phyloP scores from a whole-genome alignment of 2,797 vertebrate species.

The Channallabes apus region DNA sequence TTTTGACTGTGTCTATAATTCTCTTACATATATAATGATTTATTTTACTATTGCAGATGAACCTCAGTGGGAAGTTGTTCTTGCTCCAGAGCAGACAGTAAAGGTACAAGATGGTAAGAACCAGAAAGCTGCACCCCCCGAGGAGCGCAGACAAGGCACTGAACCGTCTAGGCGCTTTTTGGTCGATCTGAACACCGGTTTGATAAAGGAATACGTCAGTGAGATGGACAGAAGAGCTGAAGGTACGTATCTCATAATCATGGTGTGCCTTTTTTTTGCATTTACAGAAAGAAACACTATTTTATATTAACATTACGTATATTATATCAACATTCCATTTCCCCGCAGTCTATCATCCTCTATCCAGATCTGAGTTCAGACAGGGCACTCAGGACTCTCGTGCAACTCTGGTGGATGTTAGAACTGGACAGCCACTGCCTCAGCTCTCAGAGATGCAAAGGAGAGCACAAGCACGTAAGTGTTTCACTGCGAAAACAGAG shows the following conservation, averaged over 20 bases:
- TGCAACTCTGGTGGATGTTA: slow-evolving; percentile 42
- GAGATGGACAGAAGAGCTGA: slow-evolving; percentile 57
- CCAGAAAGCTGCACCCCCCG: slow-evolving; percentile 14
- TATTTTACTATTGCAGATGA: slow-evolving; percentile 10
- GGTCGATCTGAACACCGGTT: slow-evolving; percentile 59
- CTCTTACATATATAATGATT: not conserved
- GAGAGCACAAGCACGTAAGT: slow-evolving; percentile 37
- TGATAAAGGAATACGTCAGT: slow-evolving; percentile 58
- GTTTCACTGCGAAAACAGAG: not conserved
- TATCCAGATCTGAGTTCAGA: slow-evolving; percentile 41
- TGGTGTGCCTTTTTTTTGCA: not conserved
- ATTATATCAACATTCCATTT: not conserved
- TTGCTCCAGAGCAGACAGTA: not conserved
- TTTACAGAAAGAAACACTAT: not conserved
- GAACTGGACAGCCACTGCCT: slow-evolving; percentile 37
- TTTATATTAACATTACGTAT: not conserved
- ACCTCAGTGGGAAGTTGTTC: slow-evolving; percentile 34
- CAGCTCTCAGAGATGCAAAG: slow-evolving; percentile 59
- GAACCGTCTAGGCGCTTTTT: slow-evolving; percentile 63
- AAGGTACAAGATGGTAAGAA: not conserved
- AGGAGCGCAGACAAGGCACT: slow-evolving; percentile 53
- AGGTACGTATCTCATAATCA: slow-evolving; percentile 12
- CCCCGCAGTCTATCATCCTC: slow-evolving; percentile 46
- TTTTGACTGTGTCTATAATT: not conserved
- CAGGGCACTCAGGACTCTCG: slow-evolving; percentile 60